phyloP scores from a whole-genome alignment of 64 coral and sea anemone genomes.

The Hydrozoanthus tunicans region DNA sequence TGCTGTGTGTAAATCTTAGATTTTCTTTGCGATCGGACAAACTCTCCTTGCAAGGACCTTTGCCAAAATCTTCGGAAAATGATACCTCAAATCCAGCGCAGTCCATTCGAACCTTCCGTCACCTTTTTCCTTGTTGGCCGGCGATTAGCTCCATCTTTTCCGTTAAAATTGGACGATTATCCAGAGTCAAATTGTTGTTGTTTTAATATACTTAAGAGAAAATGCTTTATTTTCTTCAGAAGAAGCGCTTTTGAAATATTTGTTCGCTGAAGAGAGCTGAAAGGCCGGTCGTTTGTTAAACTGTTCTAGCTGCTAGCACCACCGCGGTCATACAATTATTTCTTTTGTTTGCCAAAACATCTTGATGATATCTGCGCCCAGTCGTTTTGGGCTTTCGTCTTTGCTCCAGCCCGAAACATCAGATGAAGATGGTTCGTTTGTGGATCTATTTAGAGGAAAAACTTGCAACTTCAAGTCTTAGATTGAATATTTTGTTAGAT shows the following conservation, averaged over 20 bases:
- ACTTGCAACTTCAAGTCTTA: slow-evolving; percentile 6
- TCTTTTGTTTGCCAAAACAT: slow-evolving; percentile 27
- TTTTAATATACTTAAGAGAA: background rate
- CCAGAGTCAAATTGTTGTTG: background rate
- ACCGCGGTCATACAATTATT: background rate
- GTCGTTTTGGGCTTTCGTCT: slow-evolving; percentile 3
- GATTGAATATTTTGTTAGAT: slow-evolving; percentile 18
- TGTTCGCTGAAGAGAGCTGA: slow-evolving; percentile 56
- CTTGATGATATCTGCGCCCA: slow-evolving; percentile 21
- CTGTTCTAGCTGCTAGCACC: background rate
- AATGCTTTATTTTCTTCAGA: slow-evolving; percentile 4
- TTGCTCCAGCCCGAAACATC: background rate
- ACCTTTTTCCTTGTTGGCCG: background rate
- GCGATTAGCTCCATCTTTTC: slow-evolving; percentile 37
- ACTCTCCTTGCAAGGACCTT: background rate
- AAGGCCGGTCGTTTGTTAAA: background rate
- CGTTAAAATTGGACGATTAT: slow-evolving; percentile 9
- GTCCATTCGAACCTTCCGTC: slow-evolving; percentile 5
- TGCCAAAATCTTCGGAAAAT: slow-evolving; percentile 45
- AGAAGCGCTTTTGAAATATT: background rate
- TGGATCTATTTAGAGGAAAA: slow-evolving; percentile 11
- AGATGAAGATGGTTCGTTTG: background rate
- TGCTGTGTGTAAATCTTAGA: slow-evolving; percentile 33
- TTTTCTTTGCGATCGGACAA: slow-evolving; percentile 2
- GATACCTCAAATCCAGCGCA: slow-evolving; percentile 44